Conservation (phyloP, 2,888 invertebrate genomes). For the Brassicogethes aeneus region DNA sequence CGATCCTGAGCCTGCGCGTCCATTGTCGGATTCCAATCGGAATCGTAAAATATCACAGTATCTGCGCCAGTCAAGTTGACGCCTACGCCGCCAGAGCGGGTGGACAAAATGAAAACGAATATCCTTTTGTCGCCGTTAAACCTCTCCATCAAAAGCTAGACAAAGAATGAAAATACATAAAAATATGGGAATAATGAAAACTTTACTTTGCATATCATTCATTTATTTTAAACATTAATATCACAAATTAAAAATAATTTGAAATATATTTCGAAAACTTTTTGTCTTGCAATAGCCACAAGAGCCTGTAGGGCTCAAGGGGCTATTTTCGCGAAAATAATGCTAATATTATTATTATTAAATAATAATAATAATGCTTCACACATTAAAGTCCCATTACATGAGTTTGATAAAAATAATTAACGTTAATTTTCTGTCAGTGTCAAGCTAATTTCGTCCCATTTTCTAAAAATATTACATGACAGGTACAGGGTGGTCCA, state of each 20-base stretch:
- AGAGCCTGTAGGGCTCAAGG: no score
- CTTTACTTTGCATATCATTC: background rate
- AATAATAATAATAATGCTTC: no score
- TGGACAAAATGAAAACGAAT: slow-evolving; percentile 96
- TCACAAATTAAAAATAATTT: background rate
- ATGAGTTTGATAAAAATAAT: no score
- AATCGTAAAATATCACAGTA: slow-evolving; percentile 98
- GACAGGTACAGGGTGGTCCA: no score
- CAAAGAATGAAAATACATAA: slow-evolving; percentile 11
- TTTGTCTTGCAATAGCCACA: background rate
- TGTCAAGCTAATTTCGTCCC: no score
- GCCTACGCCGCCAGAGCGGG: slow-evolving; percentile 95
- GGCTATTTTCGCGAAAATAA: no score
- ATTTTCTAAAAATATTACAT: no score
- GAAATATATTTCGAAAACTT: background rate
- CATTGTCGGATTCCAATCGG: slow-evolving; percentile 99
- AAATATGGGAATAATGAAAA: background rate
- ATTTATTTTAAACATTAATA: background rate
- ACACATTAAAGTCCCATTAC: no score
- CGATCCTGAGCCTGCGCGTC: slow-evolving; percentile 95
- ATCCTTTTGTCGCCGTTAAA: slow-evolving; percentile 93
- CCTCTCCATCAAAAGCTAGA: slow-evolving; percentile 81
- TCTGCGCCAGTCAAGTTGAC: slow-evolving; percentile 98
- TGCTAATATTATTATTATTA: no score
- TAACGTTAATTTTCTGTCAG: no score